A percentile compares a stretch with the other conserved stretches of the same genome.
phyloP scores from a whole-genome alignment of 1,140 invertebrate genomes.

The Arctopsyche grandis region DNA sequence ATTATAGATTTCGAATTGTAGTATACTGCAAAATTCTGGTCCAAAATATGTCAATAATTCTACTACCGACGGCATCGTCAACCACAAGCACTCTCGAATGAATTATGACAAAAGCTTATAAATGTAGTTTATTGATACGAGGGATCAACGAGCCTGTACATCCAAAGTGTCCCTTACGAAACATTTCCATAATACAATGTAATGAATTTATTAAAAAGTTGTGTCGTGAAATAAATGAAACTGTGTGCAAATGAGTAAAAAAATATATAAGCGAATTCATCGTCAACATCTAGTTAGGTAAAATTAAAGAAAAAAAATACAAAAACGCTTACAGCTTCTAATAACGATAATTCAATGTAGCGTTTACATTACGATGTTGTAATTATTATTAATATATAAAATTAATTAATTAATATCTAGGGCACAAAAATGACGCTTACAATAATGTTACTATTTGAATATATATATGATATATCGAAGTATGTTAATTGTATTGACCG shows the following conservation, averaged over 20 bases:
- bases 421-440: slow-evolving; percentile 56
- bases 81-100: no score
- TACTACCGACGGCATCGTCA: no score
- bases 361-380: slow-evolving; percentile 39
- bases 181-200: slow-evolving; percentile 42
- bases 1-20: no score
- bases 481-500: neutral
- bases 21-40: no score
- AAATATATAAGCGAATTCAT: neutral
- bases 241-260: neutral
- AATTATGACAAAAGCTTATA: no score
- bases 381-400: slow-evolving; percentile 26
- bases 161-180: slow-evolving; percentile 53
- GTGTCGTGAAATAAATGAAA: neutral
- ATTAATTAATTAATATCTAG: slow-evolving; percentile 50
- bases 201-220: neutral
- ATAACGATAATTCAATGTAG: slow-evolving; percentile 47
- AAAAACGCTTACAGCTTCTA: slow-evolving; percentile 52
- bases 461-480: slow-evolving; percentile 25
- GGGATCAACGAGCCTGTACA: slow-evolving; percentile 51
- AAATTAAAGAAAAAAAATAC: neutral
- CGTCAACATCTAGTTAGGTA: slow-evolving; percentile 15
- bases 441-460: slow-evolving; percentile 51
- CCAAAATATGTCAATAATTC: no score
- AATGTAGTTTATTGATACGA: slow-evolving; percentile 30